Evolutionary conservation across 2,113 vertebrate genomes (phyloP), one percentile per base, ranked within the genome.

Genomic region (Camelus dromedarius): DNA sequence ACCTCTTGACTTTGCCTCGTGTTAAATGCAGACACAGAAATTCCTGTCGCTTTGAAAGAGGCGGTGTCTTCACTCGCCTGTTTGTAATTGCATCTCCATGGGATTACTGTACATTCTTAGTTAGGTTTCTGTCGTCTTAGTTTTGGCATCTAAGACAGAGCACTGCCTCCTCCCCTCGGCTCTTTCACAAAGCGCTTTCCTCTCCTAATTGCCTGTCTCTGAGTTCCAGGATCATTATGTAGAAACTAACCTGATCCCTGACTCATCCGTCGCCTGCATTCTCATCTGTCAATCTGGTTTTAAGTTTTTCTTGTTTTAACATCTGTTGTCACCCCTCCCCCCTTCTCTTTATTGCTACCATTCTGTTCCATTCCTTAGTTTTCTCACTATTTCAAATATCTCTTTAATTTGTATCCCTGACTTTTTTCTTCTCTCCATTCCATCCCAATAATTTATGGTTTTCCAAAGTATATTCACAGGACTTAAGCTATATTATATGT

Each of bases 71-170:
- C 22, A 52, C 50, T 76, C 12, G 58, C 77, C 64, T 38, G 20
- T 80, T 72, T 86, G 35, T 86, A 91, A 15, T 76, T 19, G 9
- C 4, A 3, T 93, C 35, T 88, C 60, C 10, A 32, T 18, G 42
- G 64, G 13, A 11, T 48, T 46, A 30, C 48, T 66, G 24, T 32
- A 54, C 2, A 48, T 66, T 89, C 66, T 35, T 56, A 1, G 73
- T 94, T 67, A 66, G 54, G 66, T 85, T 64, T 79, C 85, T 93
- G 22, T 96, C 62, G 56, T 77, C 48, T 84, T 13, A 69, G 35
- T 92, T 92, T 81, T 30, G 42, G 30, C 56, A 81, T 73, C 62
- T 70, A 54, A 77, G 46, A 42, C 38, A 82, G 50, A 67, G 32
- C 38, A 24, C 76, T 16, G 60, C 67, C 42, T 62, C 42, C 1